Base-by-base conservation (phyloP, 1,140 invertebrate genomes). In the Bathynomus jamesi region DNA sequence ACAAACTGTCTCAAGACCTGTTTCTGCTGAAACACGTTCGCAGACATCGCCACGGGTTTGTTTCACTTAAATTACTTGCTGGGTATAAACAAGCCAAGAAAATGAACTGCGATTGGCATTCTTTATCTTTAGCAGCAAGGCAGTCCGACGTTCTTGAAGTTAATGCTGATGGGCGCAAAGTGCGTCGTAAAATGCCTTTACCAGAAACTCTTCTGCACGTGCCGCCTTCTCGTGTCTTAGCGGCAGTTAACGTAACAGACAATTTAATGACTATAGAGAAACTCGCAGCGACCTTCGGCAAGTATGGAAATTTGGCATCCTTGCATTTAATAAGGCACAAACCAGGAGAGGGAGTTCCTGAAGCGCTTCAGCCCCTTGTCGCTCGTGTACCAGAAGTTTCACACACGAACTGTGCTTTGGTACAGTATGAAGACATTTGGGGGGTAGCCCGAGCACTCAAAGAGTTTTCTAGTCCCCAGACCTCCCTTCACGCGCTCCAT, bases 11-110 rank as follows among this genome's bases (percentile, higher is more conserved):
- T 0, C 96, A 95, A 81, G 94, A 98, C 81, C 93, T 94, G 0
- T 98, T 98, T 82, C 83, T 98, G 5, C 81, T 96, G 30, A 98
- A 97, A 82, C 94, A 97, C 81, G 93, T 97, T 1, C 88, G 92
- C 32, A 86, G 94, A 28, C 96, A 96, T 80, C 95, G 94, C 81
- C 93, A 95, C 81, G 95, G 95, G 13, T 97, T 91, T 82, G 94
- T 98, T 0, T 95, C 92, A 32, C 84, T 97, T 4, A 97, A 97
- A 82, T 84, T 98, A 32, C 93, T 96, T 65, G 94, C 94, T 0
- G 95, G 93, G 76, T 94, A 94, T 79, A 93, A 96, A 80, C 87
- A 93, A 65, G 93, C 97, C 27, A 93, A 94, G 79, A 92, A 94
- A 78, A 82, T 97, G 29, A 94, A 92, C 3, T 92, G 93, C 79